These are phyloP conservation scores for Quadriops clusia DNA, from an alignment of 2,888 invertebrate species.

Conservation along the genomic window DNA sequence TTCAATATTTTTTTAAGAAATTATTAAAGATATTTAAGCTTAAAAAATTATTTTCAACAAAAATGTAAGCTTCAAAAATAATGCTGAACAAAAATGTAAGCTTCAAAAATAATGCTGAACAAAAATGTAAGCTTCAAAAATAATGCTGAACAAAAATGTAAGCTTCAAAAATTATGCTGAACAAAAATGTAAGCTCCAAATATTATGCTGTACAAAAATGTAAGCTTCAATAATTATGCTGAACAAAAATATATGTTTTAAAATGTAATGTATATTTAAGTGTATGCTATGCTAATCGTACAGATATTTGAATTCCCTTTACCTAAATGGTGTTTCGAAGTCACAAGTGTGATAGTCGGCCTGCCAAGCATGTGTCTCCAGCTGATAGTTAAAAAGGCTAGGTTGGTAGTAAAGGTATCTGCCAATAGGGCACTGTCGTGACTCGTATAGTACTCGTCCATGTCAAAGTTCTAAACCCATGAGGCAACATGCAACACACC, in stretches of 20 bases:
- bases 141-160: too few species aligned
- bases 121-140: too few species aligned
- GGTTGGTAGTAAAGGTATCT: slow-evolving; percentile 86
- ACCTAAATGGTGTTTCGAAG: slow-evolving; percentile 77
- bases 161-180: slow-evolving; percentile 2
- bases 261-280: too few species aligned
- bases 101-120: too few species aligned
- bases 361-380: slow-evolving; percentile 97
- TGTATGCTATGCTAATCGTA: too few species aligned
- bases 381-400: slow-evolving; percentile 90
- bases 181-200: slow-evolving; percentile 3
- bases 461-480: slow-evolving; percentile 72
- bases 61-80: too few species aligned
- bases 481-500: slow-evolving; percentile 20
- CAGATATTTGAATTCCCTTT: too few species aligned
- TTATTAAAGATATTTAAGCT: too few species aligned
- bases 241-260: slow-evolving; percentile 3
- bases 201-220: too few species aligned
- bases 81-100: too few species aligned
- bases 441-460: slow-evolving; percentile 92
- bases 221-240: slow-evolving; percentile 3
- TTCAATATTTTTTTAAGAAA: too few species aligned
- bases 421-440: slow-evolving; percentile 91
- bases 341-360: slow-evolving; percentile 84
- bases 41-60: too few species aligned